These are phyloP conservation scores for Capra hircus DNA, from an alignment of 2,113 vertebrate species.

Conservation along the genomic window DNA sequence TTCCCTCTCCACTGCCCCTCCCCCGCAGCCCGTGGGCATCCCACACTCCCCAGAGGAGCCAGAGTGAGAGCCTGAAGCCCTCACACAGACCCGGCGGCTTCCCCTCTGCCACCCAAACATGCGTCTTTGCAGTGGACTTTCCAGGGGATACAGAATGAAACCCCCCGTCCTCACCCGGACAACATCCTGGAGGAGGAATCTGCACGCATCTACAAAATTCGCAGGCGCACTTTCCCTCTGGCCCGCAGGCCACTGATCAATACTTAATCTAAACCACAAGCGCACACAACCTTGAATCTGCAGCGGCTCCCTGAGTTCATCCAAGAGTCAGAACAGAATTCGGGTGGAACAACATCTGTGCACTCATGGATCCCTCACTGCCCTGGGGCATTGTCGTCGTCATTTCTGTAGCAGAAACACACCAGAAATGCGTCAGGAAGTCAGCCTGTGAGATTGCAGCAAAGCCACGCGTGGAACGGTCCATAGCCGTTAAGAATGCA, in stretches of 20 bases:
- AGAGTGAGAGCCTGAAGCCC: neutral
- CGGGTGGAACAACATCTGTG: no score
- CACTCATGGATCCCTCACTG: neutral
- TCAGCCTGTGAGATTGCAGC: fast-evolving
- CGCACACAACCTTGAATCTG: neutral
- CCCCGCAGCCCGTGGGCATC: neutral
- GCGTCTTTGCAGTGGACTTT: neutral
- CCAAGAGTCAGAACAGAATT: neutral
- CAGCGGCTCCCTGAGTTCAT: neutral
- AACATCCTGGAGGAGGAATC: neutral
- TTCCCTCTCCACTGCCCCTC: fast-evolving
- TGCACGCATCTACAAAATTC: neutral
- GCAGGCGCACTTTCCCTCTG: neutral
- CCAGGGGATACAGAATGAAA: neutral
- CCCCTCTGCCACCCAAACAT: fast-evolving
- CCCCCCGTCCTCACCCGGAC: neutral
- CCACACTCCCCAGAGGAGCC: fast-evolving
- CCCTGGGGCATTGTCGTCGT: fast-evolving
- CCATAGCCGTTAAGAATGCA: neutral
- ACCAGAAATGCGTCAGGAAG: neutral
- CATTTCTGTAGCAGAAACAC: neutral
- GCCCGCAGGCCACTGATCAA: neutral
- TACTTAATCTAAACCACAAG: neutral
- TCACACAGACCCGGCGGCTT: fast-evolving
- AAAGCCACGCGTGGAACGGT: fast-evolving